Percentiles rank a stretch among this genome's conserved stretches.
Conservation (phyloP, 1,140 invertebrate genomes). For the Halesus radiatus region DNA sequence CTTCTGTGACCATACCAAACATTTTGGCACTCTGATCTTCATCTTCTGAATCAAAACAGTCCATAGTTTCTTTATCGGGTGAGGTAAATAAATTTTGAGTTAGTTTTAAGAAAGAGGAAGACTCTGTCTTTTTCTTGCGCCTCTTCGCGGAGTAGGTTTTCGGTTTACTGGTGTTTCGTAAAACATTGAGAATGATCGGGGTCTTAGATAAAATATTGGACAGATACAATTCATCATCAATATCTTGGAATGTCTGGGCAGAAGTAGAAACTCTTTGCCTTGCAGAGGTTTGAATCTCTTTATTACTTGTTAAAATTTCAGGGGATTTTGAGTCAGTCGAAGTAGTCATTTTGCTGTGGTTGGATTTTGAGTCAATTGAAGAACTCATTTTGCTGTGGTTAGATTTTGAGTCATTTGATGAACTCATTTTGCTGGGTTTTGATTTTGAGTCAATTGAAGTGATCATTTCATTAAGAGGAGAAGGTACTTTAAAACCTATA, state of each 20-base stretch:
- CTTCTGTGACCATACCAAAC: neutral
- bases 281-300: constrained; percentile 66
- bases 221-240: constrained; percentile 6
- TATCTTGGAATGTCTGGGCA: constrained; percentile 14
- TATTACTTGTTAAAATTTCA: constrained; percentile 59
- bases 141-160: neutral
- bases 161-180: constrained; percentile 5
- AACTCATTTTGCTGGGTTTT: no score
- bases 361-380: no score
- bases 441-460: constrained; percentile 2
- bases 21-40: constrained; percentile 2
- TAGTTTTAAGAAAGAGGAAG: neutral
- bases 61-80: neutral
- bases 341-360: no score
- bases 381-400: no score
- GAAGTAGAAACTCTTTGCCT: constrained; percentile 51
- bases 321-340: neutral
- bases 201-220: constrained; percentile 36
- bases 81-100: neutral
- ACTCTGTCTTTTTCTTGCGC: neutral
- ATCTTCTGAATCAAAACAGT: constrained; percentile 15
- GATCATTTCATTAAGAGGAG: neutral
- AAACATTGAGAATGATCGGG: constrained; percentile 46
- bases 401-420: no score
- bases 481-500: neutral